Evolutionary conservation across 2,113 vertebrate genomes (phyloP), one percentile per base, ranked within the genome.

Genomic region (Benitochromis conjunctus): DNA sequence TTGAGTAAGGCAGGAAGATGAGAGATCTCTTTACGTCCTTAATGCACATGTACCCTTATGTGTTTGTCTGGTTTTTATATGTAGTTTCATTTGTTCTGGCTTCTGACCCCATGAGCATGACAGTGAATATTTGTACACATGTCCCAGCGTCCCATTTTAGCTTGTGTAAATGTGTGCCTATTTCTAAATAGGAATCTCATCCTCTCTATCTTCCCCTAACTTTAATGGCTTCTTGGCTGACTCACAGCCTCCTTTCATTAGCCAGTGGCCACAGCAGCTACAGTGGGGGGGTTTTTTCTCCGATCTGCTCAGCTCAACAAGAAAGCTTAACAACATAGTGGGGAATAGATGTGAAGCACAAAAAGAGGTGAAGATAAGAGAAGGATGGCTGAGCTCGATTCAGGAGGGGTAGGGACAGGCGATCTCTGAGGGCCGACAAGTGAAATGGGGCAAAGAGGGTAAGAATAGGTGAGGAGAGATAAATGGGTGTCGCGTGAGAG

Each of bases 401-500:
- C 87, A 89, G 81, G 78, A 89, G 86, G 81, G 64, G 78, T 58
- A 78, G 54, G 55, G 62, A 91, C 82, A 74, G 88, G 85, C 60
- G 84, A 84, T 86, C 36, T 9, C 84, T 81, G 64, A 82, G 81
- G 83, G 76, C 77, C 80, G 78, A 62, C 11, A 77, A 83, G 86
- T 64, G 83, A 88, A 93, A 88, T 82, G 87, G 89, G 85, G 79
- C 48, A 62, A 87, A 80, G 54, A 85, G 82, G 86, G 77, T 88
- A 80, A 83, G 87, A 92, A 92, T 82, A 86, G 90, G 81, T 87
- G 87, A 88, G 82, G 55, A 38, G 71, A 91, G 92, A 93, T 84
- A 84, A 91, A 93, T 85, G 56, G 69, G 54, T 86, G 78, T 88
- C 83, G 78, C 7, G 24, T 38, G 60, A 74, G 38, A 77, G 71